Conservation (phyloP, 2,797 vertebrate genomes). For the Yasuhikotakia modesta region DNA sequence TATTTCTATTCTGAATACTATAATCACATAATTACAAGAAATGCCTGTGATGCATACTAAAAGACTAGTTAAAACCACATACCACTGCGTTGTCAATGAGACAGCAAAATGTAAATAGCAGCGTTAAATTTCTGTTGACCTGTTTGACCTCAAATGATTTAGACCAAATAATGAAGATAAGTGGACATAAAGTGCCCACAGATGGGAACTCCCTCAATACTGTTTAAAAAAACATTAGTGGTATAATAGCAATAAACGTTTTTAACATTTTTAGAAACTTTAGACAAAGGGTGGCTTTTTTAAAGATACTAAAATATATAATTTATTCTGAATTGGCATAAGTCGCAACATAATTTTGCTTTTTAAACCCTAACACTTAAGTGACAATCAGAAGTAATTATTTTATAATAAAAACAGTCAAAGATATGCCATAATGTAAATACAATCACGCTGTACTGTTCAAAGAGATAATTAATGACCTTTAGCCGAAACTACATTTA, state of each 20-base stretch:
- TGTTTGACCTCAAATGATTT: not conserved
- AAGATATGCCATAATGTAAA: not conserved
- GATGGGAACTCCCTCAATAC: no score
- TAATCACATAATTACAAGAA: conserved; percentile 78
- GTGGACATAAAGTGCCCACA: no score
- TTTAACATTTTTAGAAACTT: no score
- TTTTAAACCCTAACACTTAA: no score
- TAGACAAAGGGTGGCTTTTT: no score
- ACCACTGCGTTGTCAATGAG: conserved; percentile 47
- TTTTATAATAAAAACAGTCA: not conserved
- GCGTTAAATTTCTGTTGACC: conserved; percentile 15
- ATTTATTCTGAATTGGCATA: no score
- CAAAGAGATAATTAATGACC: not conserved
- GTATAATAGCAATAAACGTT: no score
- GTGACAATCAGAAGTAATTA: not conserved
- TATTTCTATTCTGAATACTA: conserved; percentile 68
- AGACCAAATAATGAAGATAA: no score
- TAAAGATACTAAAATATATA: no score
- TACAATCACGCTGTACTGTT: not conserved
- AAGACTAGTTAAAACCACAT: conserved; percentile 60
- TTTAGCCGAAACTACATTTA: not conserved
- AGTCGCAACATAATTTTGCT: no score
- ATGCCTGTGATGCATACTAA: conserved; percentile 68
- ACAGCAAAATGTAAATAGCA: conserved; percentile 20
- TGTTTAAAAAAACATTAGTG: no score